Conservation (phyloP, 2,797 vertebrate species). For the Prionace glauca region DNA sequence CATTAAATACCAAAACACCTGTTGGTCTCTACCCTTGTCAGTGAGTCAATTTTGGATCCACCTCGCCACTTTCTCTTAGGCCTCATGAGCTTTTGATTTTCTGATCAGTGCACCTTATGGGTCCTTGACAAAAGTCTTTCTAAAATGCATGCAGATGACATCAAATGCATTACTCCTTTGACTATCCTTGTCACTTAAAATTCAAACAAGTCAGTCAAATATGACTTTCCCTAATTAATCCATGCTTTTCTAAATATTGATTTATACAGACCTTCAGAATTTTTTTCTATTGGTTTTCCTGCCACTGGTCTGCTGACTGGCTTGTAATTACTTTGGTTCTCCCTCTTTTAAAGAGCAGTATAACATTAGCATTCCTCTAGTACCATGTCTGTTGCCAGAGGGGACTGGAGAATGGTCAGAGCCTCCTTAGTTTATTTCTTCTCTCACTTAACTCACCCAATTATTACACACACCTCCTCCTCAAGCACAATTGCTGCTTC, state of each 20-base stretch:
- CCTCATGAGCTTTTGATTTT: neutral
- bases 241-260: neutral
- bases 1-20: too few relatives aligned
- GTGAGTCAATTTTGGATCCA: neutral
- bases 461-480: neutral
- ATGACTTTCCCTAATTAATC: neutral
- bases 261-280: neutral
- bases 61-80: neutral
- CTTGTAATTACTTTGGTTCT: neutral
- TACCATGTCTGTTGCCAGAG: neutral
- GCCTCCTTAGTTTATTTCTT: neutral
- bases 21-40: neutral
- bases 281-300: neutral
- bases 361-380: neutral
- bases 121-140: neutral
- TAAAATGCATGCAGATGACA: neutral
- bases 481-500: neutral
- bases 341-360: neutral
- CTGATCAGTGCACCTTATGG: neutral
- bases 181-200: neutral
- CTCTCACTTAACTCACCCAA: neutral
- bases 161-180: neutral
- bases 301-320: neutral
- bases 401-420: neutral
- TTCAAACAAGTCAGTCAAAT: neutral